A percentile compares a stretch with the other conserved stretches of the same genome.
These are phyloP conservation scores for Pristionchus entomophagus DNA, from an alignment of 2,888 invertebrate genomes.

Conservation along the genomic window DNA sequence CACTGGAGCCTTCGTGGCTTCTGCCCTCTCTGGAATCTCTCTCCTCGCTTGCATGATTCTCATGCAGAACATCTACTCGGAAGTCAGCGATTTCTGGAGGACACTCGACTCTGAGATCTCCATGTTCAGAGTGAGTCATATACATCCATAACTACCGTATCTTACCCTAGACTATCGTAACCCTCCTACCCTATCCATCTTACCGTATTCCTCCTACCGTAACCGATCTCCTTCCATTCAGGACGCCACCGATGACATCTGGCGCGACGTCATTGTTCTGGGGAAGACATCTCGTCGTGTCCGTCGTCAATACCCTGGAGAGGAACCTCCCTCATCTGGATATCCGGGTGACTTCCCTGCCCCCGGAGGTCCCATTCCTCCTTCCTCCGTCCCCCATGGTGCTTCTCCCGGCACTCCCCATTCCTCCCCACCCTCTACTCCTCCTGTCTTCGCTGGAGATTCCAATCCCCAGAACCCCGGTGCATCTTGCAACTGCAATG, in stretches of 20 bases:
- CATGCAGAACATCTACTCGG: constrained; percentile 71
- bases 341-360: not conserved
- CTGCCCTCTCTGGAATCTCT: constrained; percentile 70
- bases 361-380: constrained; percentile 47
- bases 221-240: constrained; percentile 29
- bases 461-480: constrained; percentile 56
- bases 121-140: constrained; percentile 62
- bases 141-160: no score
- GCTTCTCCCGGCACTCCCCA: constrained; percentile 59
- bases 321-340: constrained; percentile 7
- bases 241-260: constrained; percentile 71
- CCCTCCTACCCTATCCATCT: not conserved
- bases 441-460: constrained; percentile 64
- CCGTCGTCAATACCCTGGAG: constrained; percentile 60
- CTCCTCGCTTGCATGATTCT: constrained; percentile 69
- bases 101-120: constrained; percentile 73
- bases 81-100: constrained; percentile 69
- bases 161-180: not conserved
- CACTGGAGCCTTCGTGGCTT: constrained; percentile 73
- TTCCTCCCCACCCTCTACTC: constrained; percentile 65
- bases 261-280: constrained; percentile 72
- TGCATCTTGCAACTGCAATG: constrained; percentile 58
- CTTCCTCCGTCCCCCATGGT: constrained; percentile 50
- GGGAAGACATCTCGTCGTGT: constrained; percentile 56
- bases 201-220: not conserved